Conservation (phyloP, 2,113 vertebrate genomes). For the Psephotus haematonotus region DNA sequence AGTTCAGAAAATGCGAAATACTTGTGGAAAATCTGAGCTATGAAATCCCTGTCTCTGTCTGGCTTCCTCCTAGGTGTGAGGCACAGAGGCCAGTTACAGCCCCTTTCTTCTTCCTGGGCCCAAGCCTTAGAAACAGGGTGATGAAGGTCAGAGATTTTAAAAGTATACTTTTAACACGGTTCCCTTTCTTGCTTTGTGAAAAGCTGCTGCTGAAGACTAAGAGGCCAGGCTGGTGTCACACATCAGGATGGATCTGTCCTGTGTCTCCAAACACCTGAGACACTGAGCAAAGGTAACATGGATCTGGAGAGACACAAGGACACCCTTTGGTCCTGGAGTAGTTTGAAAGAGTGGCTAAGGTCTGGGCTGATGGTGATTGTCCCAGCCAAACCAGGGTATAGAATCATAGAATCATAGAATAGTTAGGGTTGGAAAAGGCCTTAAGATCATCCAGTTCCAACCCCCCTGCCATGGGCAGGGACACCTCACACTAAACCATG, state of each 20-base stretch:
- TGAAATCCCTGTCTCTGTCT: neutral
- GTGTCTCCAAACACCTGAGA: neutral
- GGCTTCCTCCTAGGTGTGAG: neutral
- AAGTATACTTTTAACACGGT: neutral
- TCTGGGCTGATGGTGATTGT: neutral
- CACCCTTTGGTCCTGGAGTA: neutral
- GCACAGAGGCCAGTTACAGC: neutral
- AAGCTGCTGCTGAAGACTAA: neutral
- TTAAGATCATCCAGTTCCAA: neutral
- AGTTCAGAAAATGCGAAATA: neutral
- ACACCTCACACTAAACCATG: neutral
- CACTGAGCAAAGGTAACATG: fast-evolving
- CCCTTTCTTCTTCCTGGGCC: neutral
- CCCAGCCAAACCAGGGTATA: fast-evolving
- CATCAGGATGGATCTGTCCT: neutral
- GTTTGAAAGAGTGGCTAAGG: neutral
- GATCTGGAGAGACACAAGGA: neutral
- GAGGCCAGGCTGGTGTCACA: neutral
- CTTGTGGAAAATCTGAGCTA: neutral
- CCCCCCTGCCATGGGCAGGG: neutral
- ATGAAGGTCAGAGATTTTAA: neutral
- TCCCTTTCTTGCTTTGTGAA: neutral
- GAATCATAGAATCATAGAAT: neutral
- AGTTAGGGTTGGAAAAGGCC: neutral
- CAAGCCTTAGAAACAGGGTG: neutral